phyloP scores from a whole-genome alignment of 2,113 vertebrate genomes.

The Calyptomena viridis region DNA sequence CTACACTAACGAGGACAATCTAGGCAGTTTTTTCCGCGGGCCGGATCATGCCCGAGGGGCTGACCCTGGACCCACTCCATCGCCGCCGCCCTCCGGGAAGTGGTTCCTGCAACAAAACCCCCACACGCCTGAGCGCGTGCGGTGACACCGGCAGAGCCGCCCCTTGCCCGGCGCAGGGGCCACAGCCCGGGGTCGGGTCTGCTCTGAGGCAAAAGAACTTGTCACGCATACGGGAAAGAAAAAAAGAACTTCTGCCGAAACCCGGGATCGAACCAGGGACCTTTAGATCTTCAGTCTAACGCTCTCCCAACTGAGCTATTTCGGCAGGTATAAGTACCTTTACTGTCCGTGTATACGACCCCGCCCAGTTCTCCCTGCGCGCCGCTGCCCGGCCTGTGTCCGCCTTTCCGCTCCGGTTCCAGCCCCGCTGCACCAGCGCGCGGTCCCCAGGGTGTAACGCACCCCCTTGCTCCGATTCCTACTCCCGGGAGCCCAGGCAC shows the following conservation, averaged over 20 bases:
- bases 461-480: rapidly evolving
- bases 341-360: rapidly evolving
- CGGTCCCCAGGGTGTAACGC: rapidly evolving
- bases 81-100: rapidly evolving
- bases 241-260: constrained; percentile 75
- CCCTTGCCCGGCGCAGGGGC: rapidly evolving
- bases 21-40: too few species aligned
- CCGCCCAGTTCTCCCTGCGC: background rate
- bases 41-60: rapidly evolving
- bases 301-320: constrained; percentile 87
- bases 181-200: rapidly evolving
- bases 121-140: rapidly evolving
- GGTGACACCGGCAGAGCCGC: too few species aligned
- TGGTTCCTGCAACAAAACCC: rapidly evolving
- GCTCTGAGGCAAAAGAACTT: background rate
- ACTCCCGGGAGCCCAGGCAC: rapidly evolving
- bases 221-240: rapidly evolving
- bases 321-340: rapidly evolving
- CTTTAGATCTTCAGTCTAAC: constrained; percentile 94
- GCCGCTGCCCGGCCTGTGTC: rapidly evolving
- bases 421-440: background rate
- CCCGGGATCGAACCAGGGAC: constrained; percentile 95
- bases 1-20: constrained; percentile 39
- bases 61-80: rapidly evolving
- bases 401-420: rapidly evolving